Base-by-base conservation (phyloP, 2,888 invertebrate genomes). In the Frankliniella fusca region DNA sequence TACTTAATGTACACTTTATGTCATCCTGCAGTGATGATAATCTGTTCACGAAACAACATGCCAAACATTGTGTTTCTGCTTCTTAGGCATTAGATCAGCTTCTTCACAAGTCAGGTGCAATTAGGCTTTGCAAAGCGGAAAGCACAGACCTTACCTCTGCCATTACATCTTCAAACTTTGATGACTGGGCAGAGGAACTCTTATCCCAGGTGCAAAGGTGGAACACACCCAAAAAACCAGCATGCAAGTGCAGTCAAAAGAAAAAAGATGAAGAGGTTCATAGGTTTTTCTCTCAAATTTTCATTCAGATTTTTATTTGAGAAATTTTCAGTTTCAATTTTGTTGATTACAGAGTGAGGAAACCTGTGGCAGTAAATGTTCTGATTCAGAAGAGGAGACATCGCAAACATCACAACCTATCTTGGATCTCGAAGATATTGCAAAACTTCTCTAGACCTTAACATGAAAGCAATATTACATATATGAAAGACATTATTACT, bases 41-140 rank as follows among this genome's bases (percentile, higher is more conserved):
- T 15, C n/a, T 61, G 61, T 61, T 38, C 38, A 38, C 5, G 5
- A 38, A 2, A 38, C 2, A 38, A 2, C 54, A 27, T 76, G 23
- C 3, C 70, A 76, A 5, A 76, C 12, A 27, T 27, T 76, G 27
- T 23, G 70, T 23, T 23, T 27, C 3, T 76, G 23, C 27, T 76
- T 76, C 11, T 8, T 76, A 76, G 70, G 12, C 70, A 27, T 2
- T 76, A 23, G 70, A 76, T 12, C 70, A 76, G 27, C 27, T 23
- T 5, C 70, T 76, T 23, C 70, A 76, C 70, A 76, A 76, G 27
- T 76, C 70, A 27, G 70, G 70, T 23, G 70, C 70, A 76, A 27
- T 76, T 12, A 23, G 70, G 27, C 23, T 76, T 27, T 76, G 70
- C 12, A 23, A 27, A 76, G 70, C 70, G 9, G 70, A 76, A 27